Evolutionary conservation across 2,888 invertebrate genomes (phyloP).

Genomic region (Arenicola marina): DNA sequence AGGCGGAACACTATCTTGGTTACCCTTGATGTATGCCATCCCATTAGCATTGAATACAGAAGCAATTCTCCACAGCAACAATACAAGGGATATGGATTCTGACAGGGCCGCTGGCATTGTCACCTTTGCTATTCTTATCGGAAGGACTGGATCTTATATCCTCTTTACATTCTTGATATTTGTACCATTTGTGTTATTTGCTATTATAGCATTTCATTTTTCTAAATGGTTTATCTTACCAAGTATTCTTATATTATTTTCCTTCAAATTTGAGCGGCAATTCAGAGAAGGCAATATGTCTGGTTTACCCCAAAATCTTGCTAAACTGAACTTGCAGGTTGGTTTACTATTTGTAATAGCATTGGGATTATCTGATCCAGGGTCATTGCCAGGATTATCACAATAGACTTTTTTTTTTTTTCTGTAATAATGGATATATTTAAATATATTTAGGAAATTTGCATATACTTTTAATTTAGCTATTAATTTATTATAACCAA

Average conservation of each 20-base stretch:
- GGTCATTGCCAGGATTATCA: not conserved
- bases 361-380: not conserved
- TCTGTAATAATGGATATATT: too few relatives aligned
- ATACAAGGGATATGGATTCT: constrained; percentile 86
- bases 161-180: constrained; percentile 88
- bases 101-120: constrained; percentile 90
- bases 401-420: too few relatives aligned
- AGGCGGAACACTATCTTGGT: constrained; percentile 85
- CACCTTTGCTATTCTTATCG: constrained; percentile 91
- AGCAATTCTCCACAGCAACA: constrained; percentile 93
- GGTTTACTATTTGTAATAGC: not conserved
- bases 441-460: too few relatives aligned
- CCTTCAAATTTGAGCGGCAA: constrained; percentile 87
- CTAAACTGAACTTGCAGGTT: not conserved
- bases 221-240: constrained; percentile 89
- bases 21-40: constrained; percentile 89
- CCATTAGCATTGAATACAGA: constrained; percentile 93
- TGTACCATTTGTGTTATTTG: constrained; percentile 78
- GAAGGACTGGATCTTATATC: constrained; percentile 87
- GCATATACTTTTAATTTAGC: too few relatives aligned
- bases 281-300: constrained; percentile 78
- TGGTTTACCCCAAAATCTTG: not conserved
- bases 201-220: constrained; percentile 81
- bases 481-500: too few relatives aligned
- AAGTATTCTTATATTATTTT: constrained; percentile 81